Evolutionary conservation across 2,113 vertebrate genomes (phyloP), one percentile per base, ranked within the genome.

Genomic region (Pagrus major): DNA sequence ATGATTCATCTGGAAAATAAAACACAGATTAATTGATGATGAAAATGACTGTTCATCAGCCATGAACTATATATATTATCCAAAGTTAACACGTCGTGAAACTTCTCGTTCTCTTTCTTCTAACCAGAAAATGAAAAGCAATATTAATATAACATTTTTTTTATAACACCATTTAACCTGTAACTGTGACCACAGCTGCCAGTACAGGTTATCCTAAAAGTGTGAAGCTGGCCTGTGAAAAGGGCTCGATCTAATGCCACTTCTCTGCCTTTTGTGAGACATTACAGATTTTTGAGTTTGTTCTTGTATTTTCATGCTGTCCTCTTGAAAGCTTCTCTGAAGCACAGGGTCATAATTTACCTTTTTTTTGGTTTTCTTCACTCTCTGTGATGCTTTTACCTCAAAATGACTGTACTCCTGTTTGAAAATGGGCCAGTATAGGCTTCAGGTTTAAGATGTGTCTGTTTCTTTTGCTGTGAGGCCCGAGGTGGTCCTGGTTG

Each of bases 291-390:
- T 31, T 35, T 73, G 41, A 33, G 14, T 44, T 20, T 65, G 35
- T 47, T 42, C 6, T 52, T 55, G 51, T 37, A 64, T 37, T 23
- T 18, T 51, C 33, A 12, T 10, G 31, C 42, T 46, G 16, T 56
- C 54, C 67, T 71, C 16, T 69, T 55, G 65, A 70, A 86, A 66
- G 46, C 18, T n/a, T 77, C 71, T 60, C 37, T 37, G 16, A 56
- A 35, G 67, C 51, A 55, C 58, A 66, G 58, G 51, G 58, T 80
- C 67, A 42, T 60, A 54, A 74, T 82, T 69, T 47, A 64, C 52
- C 29, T 63, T n/a, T 23, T 21, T 54, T 9, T 42, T 67, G n/a
- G 10, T 47, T 46, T 63, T n/a, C 44, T 8, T 35, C 25, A 6
- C 52, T 47, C 27, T 52, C 41, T 33, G 25, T 52, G 27, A 56